Evolutionary conservation across 1,140 invertebrate species (phyloP).

Genomic region (Bombus fervidus): DNA sequence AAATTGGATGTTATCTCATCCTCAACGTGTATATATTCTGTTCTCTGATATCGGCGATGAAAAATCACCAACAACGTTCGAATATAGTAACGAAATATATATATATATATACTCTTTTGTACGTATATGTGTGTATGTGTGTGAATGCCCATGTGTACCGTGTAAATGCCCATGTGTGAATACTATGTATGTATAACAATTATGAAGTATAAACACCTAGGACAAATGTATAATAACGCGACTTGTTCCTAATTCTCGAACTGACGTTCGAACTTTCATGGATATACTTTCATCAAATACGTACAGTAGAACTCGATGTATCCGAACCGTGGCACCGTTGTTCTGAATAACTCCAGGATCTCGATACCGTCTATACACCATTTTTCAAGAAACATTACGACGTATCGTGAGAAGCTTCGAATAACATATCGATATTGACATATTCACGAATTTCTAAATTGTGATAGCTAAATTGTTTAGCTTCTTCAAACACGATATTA

Average conservation of each 20-base stretch:
- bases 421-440: slow-evolving; percentile 21
- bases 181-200: slow-evolving; percentile 56
- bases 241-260: slow-evolving; percentile 54
- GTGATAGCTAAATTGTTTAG: background rate
- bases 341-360: slow-evolving; percentile 1
- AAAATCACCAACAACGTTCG: slow-evolving; percentile 23
- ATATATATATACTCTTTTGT: slow-evolving; percentile 20
- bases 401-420: background rate
- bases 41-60: background rate
- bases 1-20: background rate
- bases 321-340: slow-evolving; percentile 29
- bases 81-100: slow-evolving; percentile 46
- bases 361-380: background rate
- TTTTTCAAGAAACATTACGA: background rate
- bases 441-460: slow-evolving; percentile 3
- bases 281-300: slow-evolving; percentile 56
- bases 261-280: slow-evolving; percentile 51
- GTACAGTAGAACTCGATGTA: slow-evolving; percentile 54
- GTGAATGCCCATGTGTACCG: slow-evolving; percentile 44
- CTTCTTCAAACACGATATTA: background rate
- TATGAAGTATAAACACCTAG: slow-evolving; percentile 56
- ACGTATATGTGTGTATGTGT: slow-evolving; percentile 42
- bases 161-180: slow-evolving; percentile 26
- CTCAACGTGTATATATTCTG: slow-evolving; percentile 26
- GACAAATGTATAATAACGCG: slow-evolving; percentile 58